Evolutionary conservation across 1,140 invertebrate genomes (phyloP).

Genomic region (Trachymyrmex cornetzi): DNA sequence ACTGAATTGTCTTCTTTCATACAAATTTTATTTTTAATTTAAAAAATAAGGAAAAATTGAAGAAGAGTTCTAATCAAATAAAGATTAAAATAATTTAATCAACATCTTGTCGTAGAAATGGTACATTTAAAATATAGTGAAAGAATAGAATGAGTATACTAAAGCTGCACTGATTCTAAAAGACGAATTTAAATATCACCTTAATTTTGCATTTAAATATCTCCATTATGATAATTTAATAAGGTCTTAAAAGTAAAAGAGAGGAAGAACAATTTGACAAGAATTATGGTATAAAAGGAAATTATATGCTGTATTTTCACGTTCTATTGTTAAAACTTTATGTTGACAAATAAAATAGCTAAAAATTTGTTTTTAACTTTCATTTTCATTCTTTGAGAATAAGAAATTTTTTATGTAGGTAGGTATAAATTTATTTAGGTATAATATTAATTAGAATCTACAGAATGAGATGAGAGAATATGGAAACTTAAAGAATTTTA

Average conservation of each 20-base stretch:
- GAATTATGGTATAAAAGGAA: not conserved
- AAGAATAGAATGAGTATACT: not conserved
- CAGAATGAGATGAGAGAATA: not conserved
- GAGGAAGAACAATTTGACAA: not conserved
- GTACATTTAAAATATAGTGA: not conserved
- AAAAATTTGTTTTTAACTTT: not conserved
- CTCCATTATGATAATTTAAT: not conserved
- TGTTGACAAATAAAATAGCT: not conserved
- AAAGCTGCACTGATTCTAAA: not conserved
- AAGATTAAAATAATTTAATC: slow-evolving; percentile 13
- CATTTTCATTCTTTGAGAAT: not conserved
- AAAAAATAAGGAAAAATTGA: not conserved
- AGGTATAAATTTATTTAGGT: not conserved
- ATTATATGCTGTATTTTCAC: not conserved
- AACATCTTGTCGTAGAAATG: not conserved
- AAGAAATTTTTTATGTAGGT: not conserved
- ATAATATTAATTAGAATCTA: not conserved
- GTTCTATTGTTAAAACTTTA: not conserved
- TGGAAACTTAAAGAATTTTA: too few species aligned
- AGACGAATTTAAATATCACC: not conserved
- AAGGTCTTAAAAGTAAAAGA: not conserved
- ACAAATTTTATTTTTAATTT: slow-evolving; percentile 23
- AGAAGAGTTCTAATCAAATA: not conserved
- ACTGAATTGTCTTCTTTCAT: slow-evolving; percentile 29
- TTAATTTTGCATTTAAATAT: slow-evolving; percentile 22